Percentiles rank a stretch among this genome's conserved stretches.
These are phyloP conservation scores for Epicauta chinensis DNA, from an alignment of 1,140 invertebrate genomes.

Conservation along the genomic window DNA sequence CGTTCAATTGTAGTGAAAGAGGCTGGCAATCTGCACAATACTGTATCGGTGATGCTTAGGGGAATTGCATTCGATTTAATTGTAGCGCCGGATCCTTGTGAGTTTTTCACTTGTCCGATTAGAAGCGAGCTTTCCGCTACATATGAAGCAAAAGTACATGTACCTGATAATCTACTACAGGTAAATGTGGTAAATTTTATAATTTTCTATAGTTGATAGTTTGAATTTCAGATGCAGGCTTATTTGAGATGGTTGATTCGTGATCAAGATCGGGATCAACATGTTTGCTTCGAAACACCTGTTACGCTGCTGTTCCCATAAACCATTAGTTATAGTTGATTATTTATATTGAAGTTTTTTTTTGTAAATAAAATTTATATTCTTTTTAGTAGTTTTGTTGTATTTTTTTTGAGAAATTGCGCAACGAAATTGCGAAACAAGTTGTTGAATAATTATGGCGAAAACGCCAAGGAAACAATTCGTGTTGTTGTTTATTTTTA, in stretches of 20 bases:
- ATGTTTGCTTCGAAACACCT: conserved; percentile 1
- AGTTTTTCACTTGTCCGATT: background rate
- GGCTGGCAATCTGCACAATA: too few species aligned
- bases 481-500: background rate
- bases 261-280: background rate
- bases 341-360: too few species aligned
- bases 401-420: too few species aligned
- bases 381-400: too few species aligned
- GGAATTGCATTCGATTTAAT: background rate
- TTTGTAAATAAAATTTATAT: too few species aligned
- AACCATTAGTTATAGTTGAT: too few species aligned
- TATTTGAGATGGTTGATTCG: conserved; percentile 1
- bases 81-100: conserved; percentile 1
- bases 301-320: background rate
- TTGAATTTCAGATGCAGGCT: conserved; percentile 2
- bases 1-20: too few species aligned
- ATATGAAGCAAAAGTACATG: background rate
- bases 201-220: too few species aligned
- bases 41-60: background rate
- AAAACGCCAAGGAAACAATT: too few species aligned
- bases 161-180: background rate
- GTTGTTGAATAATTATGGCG: too few species aligned
- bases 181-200: too few species aligned
- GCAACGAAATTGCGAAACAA: too few species aligned
- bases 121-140: background rate